Conservation (phyloP, 2,888 invertebrate species). For the Noctua pronuba region DNA sequence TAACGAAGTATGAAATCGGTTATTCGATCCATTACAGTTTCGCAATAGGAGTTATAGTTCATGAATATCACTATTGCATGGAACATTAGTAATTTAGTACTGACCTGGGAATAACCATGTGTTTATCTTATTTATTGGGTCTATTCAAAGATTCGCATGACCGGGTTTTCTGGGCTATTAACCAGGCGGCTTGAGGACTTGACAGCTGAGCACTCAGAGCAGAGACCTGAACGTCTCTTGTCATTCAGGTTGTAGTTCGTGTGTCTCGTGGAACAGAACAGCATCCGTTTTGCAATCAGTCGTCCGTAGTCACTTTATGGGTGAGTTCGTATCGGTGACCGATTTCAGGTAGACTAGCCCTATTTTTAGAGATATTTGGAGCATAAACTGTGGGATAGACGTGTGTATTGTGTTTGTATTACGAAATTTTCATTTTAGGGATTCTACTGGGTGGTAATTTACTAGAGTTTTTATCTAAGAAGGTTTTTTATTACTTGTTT, state of each 20-base stretch:
- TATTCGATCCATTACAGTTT: conserved; percentile 23
- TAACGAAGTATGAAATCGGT: conserved; percentile 29
- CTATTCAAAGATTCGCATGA: conserved; percentile 73
- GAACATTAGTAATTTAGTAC: conserved; percentile 23
- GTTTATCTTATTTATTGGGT: conserved; percentile 36
- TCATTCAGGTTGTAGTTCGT: conserved; percentile 73
- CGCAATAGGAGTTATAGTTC: conserved; percentile 14
- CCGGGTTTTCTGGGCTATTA: conserved; percentile 82
- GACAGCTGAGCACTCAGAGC: conserved; percentile 69
- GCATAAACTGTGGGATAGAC: conserved; percentile 52
- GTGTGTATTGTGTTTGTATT: conserved; percentile 36
- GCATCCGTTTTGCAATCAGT: conserved; percentile 76
- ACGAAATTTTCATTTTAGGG: conserved; percentile 23
- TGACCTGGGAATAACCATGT: conserved; percentile 19
- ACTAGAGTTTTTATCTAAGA: neutral
- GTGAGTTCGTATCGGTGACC: conserved; percentile 77
- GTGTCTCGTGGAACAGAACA: conserved; percentile 68
- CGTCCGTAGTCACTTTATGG: conserved; percentile 79
- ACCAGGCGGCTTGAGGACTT: conserved; percentile 78
- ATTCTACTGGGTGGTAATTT: conserved; percentile 12
- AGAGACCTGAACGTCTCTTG: conserved; percentile 73
- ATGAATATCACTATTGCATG: conserved; percentile 28
- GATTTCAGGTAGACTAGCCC: conserved; percentile 63
- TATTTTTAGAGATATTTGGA: conserved; percentile 68
- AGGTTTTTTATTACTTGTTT: neutral